Conservation (phyloP, 2,888 invertebrate genomes). For the Acanthosepion esculentum region DNA sequence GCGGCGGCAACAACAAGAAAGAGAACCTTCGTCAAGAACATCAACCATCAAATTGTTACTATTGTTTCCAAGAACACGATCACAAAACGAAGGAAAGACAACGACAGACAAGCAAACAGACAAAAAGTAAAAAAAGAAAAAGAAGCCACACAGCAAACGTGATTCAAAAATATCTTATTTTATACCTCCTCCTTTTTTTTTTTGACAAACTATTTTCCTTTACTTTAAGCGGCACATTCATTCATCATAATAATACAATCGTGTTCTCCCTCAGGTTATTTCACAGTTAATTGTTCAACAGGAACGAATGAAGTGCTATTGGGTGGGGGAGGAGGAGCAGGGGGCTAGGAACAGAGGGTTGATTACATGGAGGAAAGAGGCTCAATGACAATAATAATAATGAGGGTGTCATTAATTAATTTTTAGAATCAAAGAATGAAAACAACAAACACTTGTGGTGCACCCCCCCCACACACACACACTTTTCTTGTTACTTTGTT, state of each 20-base stretch:
- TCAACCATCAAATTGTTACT: not conserved
- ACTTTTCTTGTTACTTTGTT: not conserved
- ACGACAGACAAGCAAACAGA: not conserved
- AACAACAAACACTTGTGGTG: not conserved
- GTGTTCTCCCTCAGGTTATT: not conserved
- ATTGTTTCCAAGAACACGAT: not conserved
- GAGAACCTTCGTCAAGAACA: not conserved
- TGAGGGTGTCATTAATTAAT: slow-evolving; percentile 7
- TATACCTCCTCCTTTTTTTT: not conserved
- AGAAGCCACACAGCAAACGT: not conserved
- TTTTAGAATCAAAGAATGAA: not conserved
- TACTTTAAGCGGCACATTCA: not conserved
- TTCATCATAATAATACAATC: slow-evolving; percentile 33
- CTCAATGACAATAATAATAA: not conserved
- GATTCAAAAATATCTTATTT: not conserved
- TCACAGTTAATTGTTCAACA: slow-evolving; percentile 33
- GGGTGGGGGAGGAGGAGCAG: not conserved
- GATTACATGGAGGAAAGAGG: not conserved
- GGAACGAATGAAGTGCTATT: not conserved
- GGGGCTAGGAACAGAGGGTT: not conserved
- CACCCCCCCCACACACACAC: too few relatives aligned
- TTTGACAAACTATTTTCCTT: not conserved
- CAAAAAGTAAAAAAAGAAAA: not conserved
- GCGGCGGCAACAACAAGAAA: not conserved
- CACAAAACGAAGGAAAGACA: too few relatives aligned